These are phyloP conservation scores for Clepsis dumicolana DNA, from an alignment of 2,888 invertebrate species.

Conservation along the genomic window DNA sequence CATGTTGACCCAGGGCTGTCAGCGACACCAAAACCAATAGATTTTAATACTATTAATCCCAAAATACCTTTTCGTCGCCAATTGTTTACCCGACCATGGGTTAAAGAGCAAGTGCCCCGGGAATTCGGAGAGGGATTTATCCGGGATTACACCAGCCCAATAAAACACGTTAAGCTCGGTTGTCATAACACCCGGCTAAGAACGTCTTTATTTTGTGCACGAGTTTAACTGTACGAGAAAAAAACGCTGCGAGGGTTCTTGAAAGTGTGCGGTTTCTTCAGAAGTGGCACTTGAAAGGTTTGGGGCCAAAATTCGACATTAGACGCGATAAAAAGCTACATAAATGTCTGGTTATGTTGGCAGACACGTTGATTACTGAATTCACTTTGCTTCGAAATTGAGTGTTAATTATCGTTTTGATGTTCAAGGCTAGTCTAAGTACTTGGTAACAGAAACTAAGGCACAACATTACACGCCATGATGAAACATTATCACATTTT, in stretches of 20 bases:
- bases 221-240: slow-evolving; percentile 5
- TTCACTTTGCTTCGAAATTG: too few relatives aligned
- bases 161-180: slow-evolving; percentile 36
- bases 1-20: background rate
- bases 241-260: slow-evolving; percentile 5
- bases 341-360: too few relatives aligned
- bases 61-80: slow-evolving; percentile 19
- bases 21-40: background rate
- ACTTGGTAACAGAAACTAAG: too few relatives aligned
- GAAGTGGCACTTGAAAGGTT: background rate
- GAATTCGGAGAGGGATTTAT: slow-evolving; percentile 28
- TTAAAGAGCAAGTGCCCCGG: slow-evolving; percentile 27
- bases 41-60: slow-evolving; percentile 16
- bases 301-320: too few relatives aligned
- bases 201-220: slow-evolving; percentile 20
- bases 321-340: too few relatives aligned
- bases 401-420: too few relatives aligned
- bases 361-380: too few relatives aligned
- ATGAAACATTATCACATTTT: too few relatives aligned
- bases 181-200: slow-evolving; percentile 30
- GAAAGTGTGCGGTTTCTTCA: background rate
- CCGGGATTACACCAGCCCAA: slow-evolving; percentile 28
- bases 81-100: slow-evolving; percentile 24
- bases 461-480: too few relatives aligned
- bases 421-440: too few relatives aligned